Evolutionary conservation across 2,797 vertebrate species (phyloP).

Genomic region (Mycteria americana): DNA sequence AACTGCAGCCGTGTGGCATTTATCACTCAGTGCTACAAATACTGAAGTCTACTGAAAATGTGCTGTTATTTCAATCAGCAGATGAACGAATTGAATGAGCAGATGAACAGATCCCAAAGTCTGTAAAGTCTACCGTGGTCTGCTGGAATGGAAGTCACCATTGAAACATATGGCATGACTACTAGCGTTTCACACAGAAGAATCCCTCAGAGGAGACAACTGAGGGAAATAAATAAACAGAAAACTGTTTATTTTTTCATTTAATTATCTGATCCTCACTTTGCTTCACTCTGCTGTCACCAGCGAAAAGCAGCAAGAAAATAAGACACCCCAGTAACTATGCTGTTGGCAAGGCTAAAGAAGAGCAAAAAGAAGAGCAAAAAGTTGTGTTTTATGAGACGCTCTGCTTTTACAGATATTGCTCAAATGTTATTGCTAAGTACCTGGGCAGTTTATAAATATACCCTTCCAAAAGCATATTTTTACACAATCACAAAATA

Average conservation of each 20-base stretch:
- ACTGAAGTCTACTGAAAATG: neutral
- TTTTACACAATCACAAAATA: constrained; percentile 76
- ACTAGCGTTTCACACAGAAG: neutral
- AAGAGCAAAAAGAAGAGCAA: constrained; percentile 37
- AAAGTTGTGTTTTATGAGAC: constrained; percentile 46
- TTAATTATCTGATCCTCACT: constrained; percentile 79
- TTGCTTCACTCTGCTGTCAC: constrained; percentile 68
- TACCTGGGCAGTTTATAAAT: constrained; percentile 73
- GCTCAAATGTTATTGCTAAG: constrained; percentile 69
- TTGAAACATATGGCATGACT: neutral
- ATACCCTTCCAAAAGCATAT: constrained; percentile 69
- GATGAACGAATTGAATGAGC: neutral
- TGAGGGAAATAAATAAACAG: no score
- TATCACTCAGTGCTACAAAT: neutral
- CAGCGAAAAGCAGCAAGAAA: constrained; percentile 70
- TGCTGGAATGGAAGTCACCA: neutral
- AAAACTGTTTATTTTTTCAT: constrained; percentile 79
- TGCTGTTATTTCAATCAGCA: neutral
- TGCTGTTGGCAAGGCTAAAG: constrained; percentile 7
- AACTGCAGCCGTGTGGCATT: neutral
- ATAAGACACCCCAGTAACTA: constrained; percentile 56
- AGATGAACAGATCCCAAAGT: neutral
- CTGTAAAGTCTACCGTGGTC: neutral
- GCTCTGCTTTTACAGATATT: constrained; percentile 63
- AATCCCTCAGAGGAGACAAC: constrained; percentile 43